Conservation (phyloP, 2,113 vertebrate genomes). For the Elephantulus edwardii region DNA sequence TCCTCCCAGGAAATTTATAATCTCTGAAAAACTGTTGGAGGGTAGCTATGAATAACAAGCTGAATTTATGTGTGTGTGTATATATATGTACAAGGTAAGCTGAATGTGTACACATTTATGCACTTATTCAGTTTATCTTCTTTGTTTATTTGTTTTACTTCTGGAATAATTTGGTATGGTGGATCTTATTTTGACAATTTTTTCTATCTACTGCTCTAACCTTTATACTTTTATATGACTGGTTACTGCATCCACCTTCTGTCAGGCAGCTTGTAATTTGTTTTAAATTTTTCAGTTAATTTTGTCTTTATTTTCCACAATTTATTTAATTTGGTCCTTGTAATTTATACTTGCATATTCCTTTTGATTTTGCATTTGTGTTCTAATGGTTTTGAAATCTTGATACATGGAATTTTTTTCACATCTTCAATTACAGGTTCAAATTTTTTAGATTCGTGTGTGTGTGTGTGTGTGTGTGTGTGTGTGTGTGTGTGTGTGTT, state of each 20-base stretch:
- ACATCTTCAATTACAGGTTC: not conserved
- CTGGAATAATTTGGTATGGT: not conserved
- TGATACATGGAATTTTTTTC: not conserved
- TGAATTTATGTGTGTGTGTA: too few relatives aligned
- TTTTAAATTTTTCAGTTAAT: not conserved
- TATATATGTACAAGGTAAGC: not conserved
- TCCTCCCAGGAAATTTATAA: too few relatives aligned
- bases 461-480: too few relatives aligned
- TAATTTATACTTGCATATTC: not conserved
- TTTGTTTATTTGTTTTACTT: not conserved
- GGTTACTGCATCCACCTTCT: not conserved
- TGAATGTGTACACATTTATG: too few relatives aligned
- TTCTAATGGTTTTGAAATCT: not conserved
- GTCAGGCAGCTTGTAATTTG: not conserved
- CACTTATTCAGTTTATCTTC: not conserved
- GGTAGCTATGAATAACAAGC: too few relatives aligned
- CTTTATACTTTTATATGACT: not conserved
- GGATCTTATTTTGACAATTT: not conserved
- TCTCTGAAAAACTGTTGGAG: too few relatives aligned
- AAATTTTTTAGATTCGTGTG: not conserved
- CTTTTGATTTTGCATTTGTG: not conserved
- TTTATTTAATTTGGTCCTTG: not conserved
- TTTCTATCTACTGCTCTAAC: not conserved
- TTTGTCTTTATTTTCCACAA: not conserved
- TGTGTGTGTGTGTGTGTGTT: too few relatives aligned